phyloP scores from a whole-genome alignment of 2,888 invertebrate genomes.

The Gymnoscelis rufifasciata region DNA sequence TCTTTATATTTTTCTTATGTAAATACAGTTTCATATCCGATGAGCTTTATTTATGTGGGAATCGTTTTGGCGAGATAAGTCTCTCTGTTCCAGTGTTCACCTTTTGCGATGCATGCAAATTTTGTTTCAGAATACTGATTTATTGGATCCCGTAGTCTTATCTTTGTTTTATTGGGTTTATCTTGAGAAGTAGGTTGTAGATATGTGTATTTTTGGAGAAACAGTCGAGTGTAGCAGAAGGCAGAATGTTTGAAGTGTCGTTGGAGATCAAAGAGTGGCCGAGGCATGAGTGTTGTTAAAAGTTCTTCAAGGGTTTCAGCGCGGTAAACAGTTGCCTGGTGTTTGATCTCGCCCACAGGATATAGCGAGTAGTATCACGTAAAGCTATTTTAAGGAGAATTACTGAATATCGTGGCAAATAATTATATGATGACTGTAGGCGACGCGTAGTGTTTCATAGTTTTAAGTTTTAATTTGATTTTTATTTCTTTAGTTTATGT shows the following conservation, averaged over 20 bases:
- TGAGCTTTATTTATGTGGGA: constrained; percentile 80
- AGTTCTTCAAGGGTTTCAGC: constrained; percentile 67
- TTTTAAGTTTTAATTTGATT: too few species aligned
- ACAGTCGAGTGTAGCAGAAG: constrained; percentile 35
- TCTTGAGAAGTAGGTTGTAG: constrained; percentile 24
- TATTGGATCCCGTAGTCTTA: constrained; percentile 43
- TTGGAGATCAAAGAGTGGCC: constrained; percentile 66
- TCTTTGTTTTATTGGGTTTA: constrained; percentile 24
- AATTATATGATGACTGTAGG: too few species aligned
- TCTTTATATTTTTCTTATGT: constrained; percentile 79
- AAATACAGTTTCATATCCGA: constrained; percentile 78
- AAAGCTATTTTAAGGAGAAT: too few species aligned
- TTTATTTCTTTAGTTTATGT: too few species aligned
- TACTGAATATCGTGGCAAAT: too few species aligned
- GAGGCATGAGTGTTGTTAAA: constrained; percentile 63
- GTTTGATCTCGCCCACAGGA: constrained; percentile 33
- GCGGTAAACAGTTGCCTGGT: constrained; percentile 64
- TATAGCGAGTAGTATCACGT: too few species aligned
- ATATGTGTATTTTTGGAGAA: constrained; percentile 30
- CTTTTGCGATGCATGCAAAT: constrained; percentile 67
- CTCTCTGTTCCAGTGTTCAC: constrained; percentile 66
- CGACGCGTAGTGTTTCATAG: too few species aligned
- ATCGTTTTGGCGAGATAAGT: constrained; percentile 78
- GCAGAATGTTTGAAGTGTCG: constrained; percentile 57
- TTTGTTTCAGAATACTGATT: constrained; percentile 61